phyloP scores from a whole-genome alignment of 2,888 invertebrate genomes.

The Metellina segmentata region DNA sequence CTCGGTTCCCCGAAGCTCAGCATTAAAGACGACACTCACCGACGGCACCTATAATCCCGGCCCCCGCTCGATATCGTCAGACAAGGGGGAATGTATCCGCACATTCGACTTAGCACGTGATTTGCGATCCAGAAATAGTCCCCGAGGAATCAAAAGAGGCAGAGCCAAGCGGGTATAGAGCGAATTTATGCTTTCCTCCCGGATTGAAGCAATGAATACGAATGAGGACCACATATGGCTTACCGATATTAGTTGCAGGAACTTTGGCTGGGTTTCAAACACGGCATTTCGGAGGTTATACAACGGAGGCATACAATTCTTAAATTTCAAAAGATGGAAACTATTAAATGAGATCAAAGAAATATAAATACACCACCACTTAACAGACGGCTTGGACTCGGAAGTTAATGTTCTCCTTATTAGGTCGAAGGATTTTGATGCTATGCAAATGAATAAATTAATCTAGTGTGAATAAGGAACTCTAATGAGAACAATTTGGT shows the following conservation, averaged over 20 bases:
- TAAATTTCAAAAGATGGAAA: too few species aligned
- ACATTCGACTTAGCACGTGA: constrained; percentile 19
- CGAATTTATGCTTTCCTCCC: constrained; percentile 19
- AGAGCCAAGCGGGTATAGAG: too few species aligned
- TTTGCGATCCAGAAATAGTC: not conserved
- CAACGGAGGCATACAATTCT: too few species aligned
- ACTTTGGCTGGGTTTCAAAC: not conserved
- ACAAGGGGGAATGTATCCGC: not conserved
- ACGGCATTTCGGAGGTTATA: not conserved
- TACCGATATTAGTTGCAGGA: not conserved
- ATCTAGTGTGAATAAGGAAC: too few species aligned
- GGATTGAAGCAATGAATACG: constrained; percentile 32
- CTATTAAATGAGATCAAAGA: too few species aligned
- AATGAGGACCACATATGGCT: constrained; percentile 17
- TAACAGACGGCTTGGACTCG: too few species aligned
- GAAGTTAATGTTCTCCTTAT: too few species aligned
- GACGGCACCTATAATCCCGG: constrained; percentile 20
- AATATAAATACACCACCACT: too few species aligned
- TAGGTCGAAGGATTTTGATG: too few species aligned
- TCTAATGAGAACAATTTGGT: too few species aligned
- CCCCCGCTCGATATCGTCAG: constrained; percentile 4
- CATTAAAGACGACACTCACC: constrained; percentile 7
- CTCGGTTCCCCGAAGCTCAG: not conserved
- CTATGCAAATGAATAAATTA: too few species aligned
- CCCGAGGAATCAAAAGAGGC: not conserved